Conservation (phyloP, 2,113 vertebrate genomes). For the Arizona elegans region DNA sequence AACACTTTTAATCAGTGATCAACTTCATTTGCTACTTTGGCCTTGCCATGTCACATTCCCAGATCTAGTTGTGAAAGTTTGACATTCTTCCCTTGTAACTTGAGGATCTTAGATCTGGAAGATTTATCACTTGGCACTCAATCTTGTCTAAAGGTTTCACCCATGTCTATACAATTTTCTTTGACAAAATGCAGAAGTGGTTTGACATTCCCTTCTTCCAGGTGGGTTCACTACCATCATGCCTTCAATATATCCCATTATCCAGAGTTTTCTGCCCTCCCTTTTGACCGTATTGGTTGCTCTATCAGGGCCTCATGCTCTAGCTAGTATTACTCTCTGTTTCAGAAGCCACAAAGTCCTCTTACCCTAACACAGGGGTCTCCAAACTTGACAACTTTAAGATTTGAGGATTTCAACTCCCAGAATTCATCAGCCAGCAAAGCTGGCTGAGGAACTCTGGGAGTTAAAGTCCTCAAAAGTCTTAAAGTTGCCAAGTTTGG, state of each 20-base stretch:
- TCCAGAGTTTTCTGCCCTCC: background rate
- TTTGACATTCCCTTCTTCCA: background rate
- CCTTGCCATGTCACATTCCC: background rate
- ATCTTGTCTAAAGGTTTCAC: background rate
- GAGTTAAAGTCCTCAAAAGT: too few relatives aligned
- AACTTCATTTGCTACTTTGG: background rate
- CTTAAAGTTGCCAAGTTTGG: too few relatives aligned
- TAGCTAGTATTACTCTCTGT: background rate
- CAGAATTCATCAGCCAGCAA: too few relatives aligned
- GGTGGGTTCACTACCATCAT: background rate
- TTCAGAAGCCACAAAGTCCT: background rate
- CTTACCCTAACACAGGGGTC: too few relatives aligned
- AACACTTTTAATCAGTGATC: background rate
- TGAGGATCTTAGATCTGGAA: background rate
- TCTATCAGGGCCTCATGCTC: background rate
- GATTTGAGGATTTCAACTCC: too few relatives aligned
- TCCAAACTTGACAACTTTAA: too few relatives aligned
- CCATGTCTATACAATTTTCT: background rate
- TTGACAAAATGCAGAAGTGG: background rate
- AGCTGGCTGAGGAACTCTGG: too few relatives aligned
- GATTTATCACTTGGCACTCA: background rate
- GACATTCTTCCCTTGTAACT: background rate
- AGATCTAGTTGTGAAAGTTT: background rate
- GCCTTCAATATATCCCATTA: background rate
- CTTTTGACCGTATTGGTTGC: background rate